phyloP scores from a whole-genome alignment of 2,888 invertebrate genomes.

The Electrophaes corylata region DNA sequence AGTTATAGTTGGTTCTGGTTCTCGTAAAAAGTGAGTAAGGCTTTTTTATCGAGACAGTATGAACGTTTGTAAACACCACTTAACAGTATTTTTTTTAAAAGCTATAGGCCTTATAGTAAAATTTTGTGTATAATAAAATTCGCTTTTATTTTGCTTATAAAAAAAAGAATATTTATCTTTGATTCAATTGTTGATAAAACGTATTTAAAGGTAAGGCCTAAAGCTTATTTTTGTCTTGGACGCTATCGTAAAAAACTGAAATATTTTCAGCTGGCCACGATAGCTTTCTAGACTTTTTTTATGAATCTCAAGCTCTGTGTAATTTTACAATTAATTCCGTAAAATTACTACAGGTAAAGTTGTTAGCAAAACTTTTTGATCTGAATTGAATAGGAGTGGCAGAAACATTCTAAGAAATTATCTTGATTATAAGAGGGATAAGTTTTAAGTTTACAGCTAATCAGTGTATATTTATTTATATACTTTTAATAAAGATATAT shows the following conservation, averaged over 20 bases:
- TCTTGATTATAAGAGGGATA: conserved; percentile 67
- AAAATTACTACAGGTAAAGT: conserved; percentile 47
- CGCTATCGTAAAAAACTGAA: conserved; percentile 54
- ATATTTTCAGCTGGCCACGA: conserved; percentile 42
- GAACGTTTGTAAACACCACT: conserved; percentile 1
- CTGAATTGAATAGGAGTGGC: conserved; percentile 53
- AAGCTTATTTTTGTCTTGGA: conserved; percentile 35
- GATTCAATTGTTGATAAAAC: neutral
- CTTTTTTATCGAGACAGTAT: conserved; percentile 20
- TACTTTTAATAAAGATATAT: conserved; percentile 54
- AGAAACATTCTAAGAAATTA: conserved; percentile 53
- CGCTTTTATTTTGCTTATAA: neutral
- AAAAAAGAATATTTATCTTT: neutral
- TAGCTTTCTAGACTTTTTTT: conserved; percentile 41
- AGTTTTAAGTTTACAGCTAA: conserved; percentile 79
- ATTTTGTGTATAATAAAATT: neutral
- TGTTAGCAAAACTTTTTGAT: conserved; percentile 23
- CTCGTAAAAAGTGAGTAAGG: conserved; percentile 21
- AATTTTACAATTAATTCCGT: conserved; percentile 33
- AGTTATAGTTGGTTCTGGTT: conserved; percentile 1
- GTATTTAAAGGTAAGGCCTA: conserved; percentile 13
- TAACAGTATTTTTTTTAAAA: conserved; percentile 34
- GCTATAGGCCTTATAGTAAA: conserved; percentile 28
- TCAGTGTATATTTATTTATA: conserved; percentile 39
- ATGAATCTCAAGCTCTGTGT: conserved; percentile 36